Evolutionary conservation across 2,113 vertebrate genomes (phyloP), one percentile per base, ranked within the genome.

Genomic region (Noctilio leporinus): DNA sequence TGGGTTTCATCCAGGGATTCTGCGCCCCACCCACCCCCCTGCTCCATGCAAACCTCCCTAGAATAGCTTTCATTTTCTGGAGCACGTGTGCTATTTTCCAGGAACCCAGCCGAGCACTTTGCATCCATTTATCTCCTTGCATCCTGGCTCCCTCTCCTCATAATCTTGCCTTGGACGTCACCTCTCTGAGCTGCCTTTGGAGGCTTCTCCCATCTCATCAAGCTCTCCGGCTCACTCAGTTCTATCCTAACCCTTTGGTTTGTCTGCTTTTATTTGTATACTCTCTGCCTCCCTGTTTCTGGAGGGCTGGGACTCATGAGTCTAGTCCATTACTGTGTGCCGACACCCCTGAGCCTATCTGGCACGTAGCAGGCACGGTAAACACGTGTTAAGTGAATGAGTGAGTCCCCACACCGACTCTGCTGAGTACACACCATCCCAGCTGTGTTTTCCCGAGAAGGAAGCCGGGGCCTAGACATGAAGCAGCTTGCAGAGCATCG

Each of bases 41-140:
- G 45, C 91, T 75, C 0, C n/a, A 20, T 14, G 14, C 0, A 4
- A 85, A 62, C 72, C 93, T 97, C 95, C 89, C 43, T 80, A 35
- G 95, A 93, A 89, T 77, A 84, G 64, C 78, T 94, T 91, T 80
- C 69, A 30, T 77, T 89, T 77, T 87, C 59, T 72, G 95, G 70
- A 86, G 45, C 80, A 3, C 0, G 22, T 65, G 65, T 76, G 65
- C 75, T 87, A 9, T 89, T 96, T 93, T 89, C 95, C 86, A 95
- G 89, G 87, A 95, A 77, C 57, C 3, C 33, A 57, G 96, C 92
- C 17, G 22, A 93, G 64, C 51, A 8, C 86, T 88, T 89, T 65
- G 78, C 80, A 81, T 75, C 80, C 95, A 76, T 94, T 93, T 91
- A 93, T 97, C 93, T 94, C 89, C 83, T 83, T 10, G 47, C 76